Base-by-base conservation (phyloP, 2,113 vertebrate genomes). In the Eurystomus gularis region DNA sequence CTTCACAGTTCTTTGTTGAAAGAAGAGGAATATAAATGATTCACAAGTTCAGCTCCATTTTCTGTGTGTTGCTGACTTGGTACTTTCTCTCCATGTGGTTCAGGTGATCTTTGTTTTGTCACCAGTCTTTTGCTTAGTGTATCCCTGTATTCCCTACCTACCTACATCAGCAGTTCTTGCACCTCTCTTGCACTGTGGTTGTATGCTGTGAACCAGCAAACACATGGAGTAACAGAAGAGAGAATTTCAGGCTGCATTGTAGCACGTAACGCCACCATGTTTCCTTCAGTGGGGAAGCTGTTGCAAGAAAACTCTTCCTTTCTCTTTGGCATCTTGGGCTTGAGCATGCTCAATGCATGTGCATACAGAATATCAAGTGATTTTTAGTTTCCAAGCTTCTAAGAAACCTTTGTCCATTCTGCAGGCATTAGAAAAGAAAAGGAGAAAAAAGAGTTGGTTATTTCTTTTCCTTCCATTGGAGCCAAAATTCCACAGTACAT, bases 371-470 rank as follows among this genome's bases (percentile, higher is more conserved):
- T 90, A 73, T 51, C 17, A 80, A 92, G 17, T 62, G n/a, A 33
- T 46, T 86, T 90, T 81, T 73, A 2, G 0, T 66, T 88, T 92
- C 35, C 49, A 80, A 11, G 37, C 31, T 73, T 94, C 62, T 90
- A 42, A 86, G 82, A 90, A 93, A 72, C n/a, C 49, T 81, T 94
- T 96, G 94, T 96, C 40, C 17, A 24, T 90, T 88, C 37, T 83
- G n/a, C 28, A 70, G 76, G 88, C 28, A 21, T 71, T 91, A 75
- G 31, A 52, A 77, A 81, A 77, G 24, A 29, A 64, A 44, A 24
- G 29, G 14, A n/a, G n/a, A 21, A 13, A 37, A 62, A 58, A 16
- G 75, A 75, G n/a, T 42, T 13, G 13, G 37, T 57, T 70, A 62
- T 39, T 72, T 46, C 6, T 69, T 73, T 42, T 48, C 54, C 51